Conservation (phyloP, 2,113 vertebrate species). For the Gallinago media region DNA sequence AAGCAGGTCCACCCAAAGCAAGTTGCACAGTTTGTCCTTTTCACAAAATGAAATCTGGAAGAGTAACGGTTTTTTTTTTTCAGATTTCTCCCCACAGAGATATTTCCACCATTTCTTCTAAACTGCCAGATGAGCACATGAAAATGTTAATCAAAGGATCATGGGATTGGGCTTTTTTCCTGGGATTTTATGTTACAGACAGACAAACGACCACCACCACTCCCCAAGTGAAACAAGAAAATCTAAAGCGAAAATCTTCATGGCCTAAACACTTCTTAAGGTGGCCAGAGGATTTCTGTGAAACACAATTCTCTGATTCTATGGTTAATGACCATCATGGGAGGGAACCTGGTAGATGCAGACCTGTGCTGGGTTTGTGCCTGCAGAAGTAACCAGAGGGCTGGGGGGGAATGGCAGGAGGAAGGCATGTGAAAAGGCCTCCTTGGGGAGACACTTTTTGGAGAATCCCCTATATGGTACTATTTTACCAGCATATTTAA, state of each 20-base stretch:
- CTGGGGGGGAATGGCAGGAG: not conserved
- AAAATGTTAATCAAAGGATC: not conserved
- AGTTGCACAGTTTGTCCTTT: not conserved
- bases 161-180: not conserved
- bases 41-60: not conserved
- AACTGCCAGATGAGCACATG: rapidly evolving
- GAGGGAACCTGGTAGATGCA: not conserved
- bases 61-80: not conserved
- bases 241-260: not conserved
- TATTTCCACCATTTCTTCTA: not conserved
- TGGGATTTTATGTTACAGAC: not conserved
- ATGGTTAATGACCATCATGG: not conserved
- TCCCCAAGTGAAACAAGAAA: not conserved
- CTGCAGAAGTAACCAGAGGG: not conserved
- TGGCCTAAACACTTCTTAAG: too few relatives aligned
- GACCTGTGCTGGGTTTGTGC: not conserved
- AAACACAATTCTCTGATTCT: too few relatives aligned
- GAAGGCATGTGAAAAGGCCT: not conserved
- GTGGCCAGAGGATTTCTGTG: not conserved
- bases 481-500: not conserved
- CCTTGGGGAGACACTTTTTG: not conserved
- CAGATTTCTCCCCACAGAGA: not conserved
- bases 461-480: not conserved
- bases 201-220: not conserved
- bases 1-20: too few relatives aligned